phyloP scores from a whole-genome alignment of 37 sponge, comb jelly and placozoan genomes.

The Cliona cf. orientalis region DNA sequence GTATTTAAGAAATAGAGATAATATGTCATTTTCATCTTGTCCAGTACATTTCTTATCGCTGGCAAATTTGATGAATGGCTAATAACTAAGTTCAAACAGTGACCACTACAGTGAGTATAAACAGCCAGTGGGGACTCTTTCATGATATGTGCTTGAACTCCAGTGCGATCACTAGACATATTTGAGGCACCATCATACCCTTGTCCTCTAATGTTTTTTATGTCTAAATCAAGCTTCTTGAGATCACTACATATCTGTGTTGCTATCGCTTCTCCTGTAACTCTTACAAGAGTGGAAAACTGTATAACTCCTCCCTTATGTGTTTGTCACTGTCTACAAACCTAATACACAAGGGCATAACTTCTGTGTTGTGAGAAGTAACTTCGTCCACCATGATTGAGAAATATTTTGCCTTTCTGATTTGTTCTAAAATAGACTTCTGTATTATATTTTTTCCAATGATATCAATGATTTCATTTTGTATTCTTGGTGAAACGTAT shows the following conservation, averaged over 20 bases:
- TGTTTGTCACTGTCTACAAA: slow-evolving; percentile 23
- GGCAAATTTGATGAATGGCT: slow-evolving; percentile 47
- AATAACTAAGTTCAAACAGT: slow-evolving; percentile 57
- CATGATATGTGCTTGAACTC: slow-evolving; percentile 35
- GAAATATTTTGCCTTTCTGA: slow-evolving; percentile 5
- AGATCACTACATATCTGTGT: slow-evolving; percentile 5
- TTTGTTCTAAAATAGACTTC: slow-evolving; percentile 22
- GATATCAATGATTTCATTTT: slow-evolving; percentile 56
- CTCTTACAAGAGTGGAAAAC: slow-evolving; percentile 9
- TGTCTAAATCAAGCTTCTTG: not conserved
- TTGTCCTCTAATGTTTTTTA: slow-evolving; percentile 35
- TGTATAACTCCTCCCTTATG: slow-evolving; percentile 45
- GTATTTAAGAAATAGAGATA: slow-evolving; percentile 17
- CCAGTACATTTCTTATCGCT: slow-evolving; percentile 15
- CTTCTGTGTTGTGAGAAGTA: slow-evolving; percentile 45
- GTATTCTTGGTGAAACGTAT: slow-evolving; percentile 54
- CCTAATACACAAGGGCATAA: slow-evolving; percentile 52
- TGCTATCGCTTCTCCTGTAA: slow-evolving; percentile 46
- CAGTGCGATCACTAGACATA: slow-evolving; percentile 52
- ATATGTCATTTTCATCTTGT: slow-evolving; percentile 2
- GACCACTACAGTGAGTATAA: slow-evolving; percentile 67
- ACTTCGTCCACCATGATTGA: slow-evolving; percentile 63
- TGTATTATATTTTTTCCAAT: slow-evolving; percentile 57
- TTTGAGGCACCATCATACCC: slow-evolving; percentile 70
- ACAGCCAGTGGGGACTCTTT: slow-evolving; percentile 19